Conservation (phyloP, 2,797 vertebrate genomes). For the Taenioides sp. region DNA sequence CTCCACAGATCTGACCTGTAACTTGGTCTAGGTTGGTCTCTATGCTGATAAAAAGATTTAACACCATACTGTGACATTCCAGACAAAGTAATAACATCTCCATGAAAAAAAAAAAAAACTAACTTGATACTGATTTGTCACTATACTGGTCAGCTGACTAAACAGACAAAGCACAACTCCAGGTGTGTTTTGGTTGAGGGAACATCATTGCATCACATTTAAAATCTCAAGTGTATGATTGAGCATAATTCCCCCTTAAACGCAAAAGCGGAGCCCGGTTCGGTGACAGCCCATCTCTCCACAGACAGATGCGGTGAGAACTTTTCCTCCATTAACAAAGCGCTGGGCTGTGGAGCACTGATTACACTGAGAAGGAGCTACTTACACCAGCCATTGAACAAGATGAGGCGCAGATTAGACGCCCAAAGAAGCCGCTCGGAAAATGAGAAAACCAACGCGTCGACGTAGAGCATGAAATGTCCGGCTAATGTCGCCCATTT, state of each 20-base stretch:
- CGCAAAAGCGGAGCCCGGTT: not conserved
- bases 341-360: not conserved
- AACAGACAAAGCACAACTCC: no score
- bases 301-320: not conserved
- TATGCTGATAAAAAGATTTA: no score
- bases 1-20: no score
- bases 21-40: no score
- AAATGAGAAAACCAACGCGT: constrained; percentile 55
- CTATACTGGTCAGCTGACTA: no score
- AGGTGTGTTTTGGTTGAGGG: no score
- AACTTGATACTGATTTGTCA: no score
- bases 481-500: constrained; percentile 62
- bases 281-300: not conserved
- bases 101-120: no score
- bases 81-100: no score
- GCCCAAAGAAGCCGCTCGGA: not conserved
- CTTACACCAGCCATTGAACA: constrained; percentile 9
- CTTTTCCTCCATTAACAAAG: not conserved
- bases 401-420: not conserved
- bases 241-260: not conserved
- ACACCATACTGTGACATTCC: no score
- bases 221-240: not conserved
- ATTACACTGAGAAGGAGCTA: constrained; percentile 17
- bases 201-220: no score
- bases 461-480: constrained; percentile 63